Conservation (phyloP, 2,888 invertebrate genomes). For the Dynastes grantii region DNA sequence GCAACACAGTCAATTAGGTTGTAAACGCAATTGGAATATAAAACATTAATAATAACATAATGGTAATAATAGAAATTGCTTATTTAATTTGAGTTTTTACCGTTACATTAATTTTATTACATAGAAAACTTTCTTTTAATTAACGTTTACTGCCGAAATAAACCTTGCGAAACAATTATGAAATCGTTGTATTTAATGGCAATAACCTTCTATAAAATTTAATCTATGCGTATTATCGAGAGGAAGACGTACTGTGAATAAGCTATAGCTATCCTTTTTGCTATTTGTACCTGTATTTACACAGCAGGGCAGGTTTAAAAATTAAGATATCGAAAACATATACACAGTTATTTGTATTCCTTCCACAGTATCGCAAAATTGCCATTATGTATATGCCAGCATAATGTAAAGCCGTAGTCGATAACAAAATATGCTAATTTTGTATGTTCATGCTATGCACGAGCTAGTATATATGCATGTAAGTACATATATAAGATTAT, state of each 20-base stretch:
- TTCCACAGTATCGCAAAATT: background rate
- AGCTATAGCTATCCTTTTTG: background rate
- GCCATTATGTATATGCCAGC: background rate
- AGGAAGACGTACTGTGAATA: background rate
- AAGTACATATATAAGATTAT: constrained; percentile 21
- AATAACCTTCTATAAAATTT: background rate
- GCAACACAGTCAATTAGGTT: too few relatives aligned
- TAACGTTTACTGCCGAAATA: constrained; percentile 6
- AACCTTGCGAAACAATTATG: constrained; percentile 5
- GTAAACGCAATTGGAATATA: background rate
- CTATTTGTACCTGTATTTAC: background rate
- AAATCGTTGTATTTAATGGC: background rate
- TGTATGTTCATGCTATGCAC: constrained; percentile 4
- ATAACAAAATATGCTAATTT: constrained; percentile 21
- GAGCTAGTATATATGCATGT: background rate
- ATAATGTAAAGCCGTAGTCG: background rate
- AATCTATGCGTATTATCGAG: background rate
- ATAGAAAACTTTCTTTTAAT: constrained; percentile 13
- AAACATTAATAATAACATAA: too few relatives aligned
- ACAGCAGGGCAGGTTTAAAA: background rate
- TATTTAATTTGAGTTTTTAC: background rate
- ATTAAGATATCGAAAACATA: background rate
- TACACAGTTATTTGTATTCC: background rate
- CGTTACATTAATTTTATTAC: background rate
- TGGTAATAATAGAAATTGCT: background rate